Percentiles rank a stretch among this genome's conserved stretches.
Evolutionary conservation across 2,797 vertebrate species (phyloP).

Genomic region (Mycteria americana): DNA sequence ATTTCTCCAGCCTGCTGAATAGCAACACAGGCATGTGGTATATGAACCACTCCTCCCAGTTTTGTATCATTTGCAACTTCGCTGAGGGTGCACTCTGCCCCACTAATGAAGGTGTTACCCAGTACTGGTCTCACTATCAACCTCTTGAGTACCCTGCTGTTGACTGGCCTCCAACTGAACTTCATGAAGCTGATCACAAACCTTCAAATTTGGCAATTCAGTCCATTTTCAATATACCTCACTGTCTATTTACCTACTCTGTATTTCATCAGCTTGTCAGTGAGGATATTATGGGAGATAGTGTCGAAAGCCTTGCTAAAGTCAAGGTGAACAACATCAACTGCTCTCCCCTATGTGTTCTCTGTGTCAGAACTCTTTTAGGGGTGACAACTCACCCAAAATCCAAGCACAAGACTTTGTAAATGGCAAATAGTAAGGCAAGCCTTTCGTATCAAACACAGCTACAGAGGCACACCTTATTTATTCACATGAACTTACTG

Average conservation of each 20-base stretch:
- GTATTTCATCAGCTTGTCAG: background rate
- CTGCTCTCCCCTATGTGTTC: background rate
- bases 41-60: background rate
- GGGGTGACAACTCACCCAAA: background rate
- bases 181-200: background rate
- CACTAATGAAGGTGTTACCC: background rate
- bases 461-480: background rate
- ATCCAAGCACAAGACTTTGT: background rate
- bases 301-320: background rate
- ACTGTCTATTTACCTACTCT: background rate
- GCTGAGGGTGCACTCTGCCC: background rate
- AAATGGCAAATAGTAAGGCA: background rate
- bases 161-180: background rate
- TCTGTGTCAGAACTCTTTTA: background rate
- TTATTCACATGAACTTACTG: background rate
- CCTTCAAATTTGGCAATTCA: background rate
- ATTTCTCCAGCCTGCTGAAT: background rate
- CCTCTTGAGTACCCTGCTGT: background rate
- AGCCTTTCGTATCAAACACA: background rate
- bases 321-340: background rate
- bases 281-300: background rate
- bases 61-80: background rate
- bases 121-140: background rate
- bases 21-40: accelerated
- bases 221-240: background rate